Evolutionary conservation across 2,113 vertebrate genomes (phyloP).

Genomic region (Grammomys dolichurus): DNA sequence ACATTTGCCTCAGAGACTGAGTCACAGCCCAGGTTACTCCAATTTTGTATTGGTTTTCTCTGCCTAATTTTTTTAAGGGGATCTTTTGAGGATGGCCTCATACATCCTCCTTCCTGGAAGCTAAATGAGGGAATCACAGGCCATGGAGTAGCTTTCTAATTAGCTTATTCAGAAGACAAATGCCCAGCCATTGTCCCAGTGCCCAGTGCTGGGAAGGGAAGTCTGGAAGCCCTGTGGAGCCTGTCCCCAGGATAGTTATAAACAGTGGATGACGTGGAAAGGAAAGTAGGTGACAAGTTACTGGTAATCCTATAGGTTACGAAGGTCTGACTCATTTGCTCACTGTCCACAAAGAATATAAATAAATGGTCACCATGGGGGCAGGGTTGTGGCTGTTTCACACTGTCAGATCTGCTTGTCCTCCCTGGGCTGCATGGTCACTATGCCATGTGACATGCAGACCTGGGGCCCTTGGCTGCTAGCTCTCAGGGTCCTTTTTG

Average conservation of each 20-base stretch:
- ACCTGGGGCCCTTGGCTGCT: not conserved
- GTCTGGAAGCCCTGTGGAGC: not conserved
- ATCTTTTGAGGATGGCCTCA: not conserved
- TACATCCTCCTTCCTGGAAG: not conserved
- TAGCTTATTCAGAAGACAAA: not conserved
- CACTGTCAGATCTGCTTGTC: not conserved
- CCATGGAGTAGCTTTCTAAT: not conserved
- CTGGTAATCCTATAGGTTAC: slow-evolving; percentile 5
- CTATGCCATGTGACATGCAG: not conserved
- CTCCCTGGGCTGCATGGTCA: not conserved
- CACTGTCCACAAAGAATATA: slow-evolving; percentile 56
- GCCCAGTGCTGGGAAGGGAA: not conserved
- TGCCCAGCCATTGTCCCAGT: not conserved
- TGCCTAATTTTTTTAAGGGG: not conserved
- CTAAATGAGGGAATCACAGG: not conserved
- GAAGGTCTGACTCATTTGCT: not conserved
- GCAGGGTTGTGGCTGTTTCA: not conserved
- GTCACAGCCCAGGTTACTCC: not conserved
- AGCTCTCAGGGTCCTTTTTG: not conserved
- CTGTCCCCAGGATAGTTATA: slow-evolving; percentile 48
- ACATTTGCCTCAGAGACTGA: not conserved
- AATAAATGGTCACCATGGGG: slow-evolving; percentile 42
- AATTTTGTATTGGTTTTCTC: not conserved
- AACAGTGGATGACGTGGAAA: slow-evolving; percentile 29
- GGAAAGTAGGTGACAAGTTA: slow-evolving; percentile 16